Conservation (phyloP, 2,113 vertebrate genomes). For the Apistogramma diplotaenia region DNA sequence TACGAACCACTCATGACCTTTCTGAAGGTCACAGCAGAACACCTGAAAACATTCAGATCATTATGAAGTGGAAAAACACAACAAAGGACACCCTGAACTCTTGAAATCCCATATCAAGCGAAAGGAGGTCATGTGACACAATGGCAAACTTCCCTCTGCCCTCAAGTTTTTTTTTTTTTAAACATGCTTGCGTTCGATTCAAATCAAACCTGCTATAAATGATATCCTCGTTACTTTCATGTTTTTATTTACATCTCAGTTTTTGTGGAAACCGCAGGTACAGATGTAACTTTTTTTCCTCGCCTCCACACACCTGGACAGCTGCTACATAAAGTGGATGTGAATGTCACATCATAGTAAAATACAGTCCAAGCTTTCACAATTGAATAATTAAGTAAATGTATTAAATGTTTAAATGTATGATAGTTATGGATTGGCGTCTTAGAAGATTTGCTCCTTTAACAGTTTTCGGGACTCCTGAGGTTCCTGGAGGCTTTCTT, state of each 20-base stretch:
- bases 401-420: background rate
- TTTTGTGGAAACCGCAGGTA: background rate
- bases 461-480: constrained; percentile 13
- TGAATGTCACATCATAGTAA: background rate
- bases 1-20: background rate
- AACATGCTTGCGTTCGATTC: background rate
- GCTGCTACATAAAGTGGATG: no score
- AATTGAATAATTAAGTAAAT: background rate
- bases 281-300: background rate
- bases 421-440: background rate
- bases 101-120: background rate
- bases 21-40: background rate
- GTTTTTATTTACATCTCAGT: background rate
- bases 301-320: background rate
- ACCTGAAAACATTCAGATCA: background rate
- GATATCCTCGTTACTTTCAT: no score
- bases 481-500: constrained; percentile 33
- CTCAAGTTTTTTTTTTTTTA: background rate
- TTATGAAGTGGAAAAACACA: background rate
- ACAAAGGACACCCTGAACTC: background rate
- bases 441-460: constrained; percentile 10
- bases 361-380: background rate
- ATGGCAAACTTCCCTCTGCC: background rate
- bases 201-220: no score
- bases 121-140: background rate